A percentile compares a stretch with the other conserved stretches of the same genome.
Evolutionary conservation across 2,888 invertebrate genomes (phyloP).

Genomic region (Cephus nigrinus): DNA sequence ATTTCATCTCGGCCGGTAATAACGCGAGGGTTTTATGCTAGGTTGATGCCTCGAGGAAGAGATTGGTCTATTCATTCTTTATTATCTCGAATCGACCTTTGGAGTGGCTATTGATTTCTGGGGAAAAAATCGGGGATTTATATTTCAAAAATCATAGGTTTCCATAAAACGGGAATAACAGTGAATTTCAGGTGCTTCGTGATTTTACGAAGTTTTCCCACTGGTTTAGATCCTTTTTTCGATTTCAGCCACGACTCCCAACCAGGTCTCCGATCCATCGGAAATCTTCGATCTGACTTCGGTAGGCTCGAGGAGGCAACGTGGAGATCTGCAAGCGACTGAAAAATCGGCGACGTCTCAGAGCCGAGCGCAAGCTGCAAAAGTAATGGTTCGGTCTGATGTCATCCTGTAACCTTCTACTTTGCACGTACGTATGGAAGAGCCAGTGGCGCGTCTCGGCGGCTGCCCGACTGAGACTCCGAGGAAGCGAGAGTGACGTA

Average conservation of each 20-base stretch:
- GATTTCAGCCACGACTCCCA: background rate
- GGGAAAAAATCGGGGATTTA: background rate
- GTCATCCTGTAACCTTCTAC: conserved; percentile 49
- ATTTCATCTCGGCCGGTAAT: background rate
- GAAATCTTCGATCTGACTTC: background rate
- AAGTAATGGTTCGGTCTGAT: conserved; percentile 43
- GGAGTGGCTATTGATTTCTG: background rate
- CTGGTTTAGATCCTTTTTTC: background rate
- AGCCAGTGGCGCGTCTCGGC: background rate
- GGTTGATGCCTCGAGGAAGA: background rate
- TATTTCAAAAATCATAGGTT: background rate
- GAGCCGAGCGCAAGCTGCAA: background rate
- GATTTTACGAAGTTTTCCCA: background rate
- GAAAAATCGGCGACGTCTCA: background rate
- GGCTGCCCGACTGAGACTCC: background rate
- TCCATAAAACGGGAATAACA: background rate
- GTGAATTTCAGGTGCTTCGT: background rate
- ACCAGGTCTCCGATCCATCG: background rate
- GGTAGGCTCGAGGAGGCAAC: background rate
- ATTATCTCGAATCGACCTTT: background rate
- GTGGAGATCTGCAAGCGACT: background rate
- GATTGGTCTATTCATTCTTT: background rate
- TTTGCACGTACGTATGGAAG: conserved; percentile 35
- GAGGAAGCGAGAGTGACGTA: background rate
- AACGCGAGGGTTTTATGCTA: background rate